Percentiles rank a stretch among this genome's conserved stretches.
phyloP scores from a whole-genome alignment of 1,140 invertebrate genomes.

The Drosophila lowei region DNA sequence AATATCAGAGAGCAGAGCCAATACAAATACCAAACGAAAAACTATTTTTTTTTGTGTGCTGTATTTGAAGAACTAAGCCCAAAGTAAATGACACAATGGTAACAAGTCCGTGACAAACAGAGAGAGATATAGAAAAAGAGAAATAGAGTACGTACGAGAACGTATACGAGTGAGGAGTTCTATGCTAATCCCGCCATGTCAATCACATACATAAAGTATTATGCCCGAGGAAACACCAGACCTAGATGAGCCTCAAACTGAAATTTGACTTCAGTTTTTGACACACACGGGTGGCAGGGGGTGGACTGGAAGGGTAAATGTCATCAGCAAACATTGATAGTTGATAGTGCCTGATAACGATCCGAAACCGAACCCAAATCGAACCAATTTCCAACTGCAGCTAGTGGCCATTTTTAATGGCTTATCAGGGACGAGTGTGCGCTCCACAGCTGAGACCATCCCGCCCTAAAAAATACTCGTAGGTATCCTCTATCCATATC shows the following conservation, averaged over 20 bases:
- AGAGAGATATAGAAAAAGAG: constrained; percentile 3
- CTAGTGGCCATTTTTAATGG: constrained; percentile 78
- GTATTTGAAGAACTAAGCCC: constrained; percentile 71
- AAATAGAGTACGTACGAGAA: too few relatives aligned
- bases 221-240: constrained; percentile 29
- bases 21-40: constrained; percentile 59
- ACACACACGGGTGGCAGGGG: constrained; percentile 42
- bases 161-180: constrained; percentile 11
- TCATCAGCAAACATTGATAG: constrained; percentile 73
- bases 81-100: constrained; percentile 67
- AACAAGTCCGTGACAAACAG: constrained; percentile 50
- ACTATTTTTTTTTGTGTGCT: constrained; percentile 17
- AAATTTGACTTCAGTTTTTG: constrained; percentile 69
- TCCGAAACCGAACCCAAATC: constrained; percentile 44
- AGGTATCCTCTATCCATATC: constrained; percentile 32
- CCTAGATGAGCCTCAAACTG: constrained; percentile 44
- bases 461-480: constrained; percentile 23
- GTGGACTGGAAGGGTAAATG: constrained; percentile 50
- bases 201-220: constrained; percentile 42
- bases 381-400: constrained; percentile 37
- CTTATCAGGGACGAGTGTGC: constrained; percentile 51
- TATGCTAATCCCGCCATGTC: constrained; percentile 75
- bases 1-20: constrained; percentile 67
- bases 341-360: constrained; percentile 49
- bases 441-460: background rate